Evolutionary conservation across 2,888 invertebrate species (phyloP).

Genomic region (Petrophora chlorosata): DNA sequence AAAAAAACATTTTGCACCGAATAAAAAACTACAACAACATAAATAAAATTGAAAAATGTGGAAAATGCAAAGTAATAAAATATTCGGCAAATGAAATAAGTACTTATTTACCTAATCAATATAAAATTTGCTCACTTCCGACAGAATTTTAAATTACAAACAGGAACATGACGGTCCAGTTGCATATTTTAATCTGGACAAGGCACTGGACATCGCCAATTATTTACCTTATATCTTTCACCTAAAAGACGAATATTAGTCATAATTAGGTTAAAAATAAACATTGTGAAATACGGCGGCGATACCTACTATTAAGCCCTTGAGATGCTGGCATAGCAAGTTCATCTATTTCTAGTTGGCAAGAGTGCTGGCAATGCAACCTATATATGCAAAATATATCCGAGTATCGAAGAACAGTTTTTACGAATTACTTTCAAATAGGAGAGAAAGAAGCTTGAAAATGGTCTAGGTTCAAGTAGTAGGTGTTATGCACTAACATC

Average conservation of each 20-base stretch:
- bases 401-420: too few species aligned
- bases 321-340: constrained; percentile 17
- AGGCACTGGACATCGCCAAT: constrained; percentile 7
- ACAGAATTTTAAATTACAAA: constrained; percentile 1
- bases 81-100: too few species aligned
- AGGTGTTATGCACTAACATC: too few species aligned
- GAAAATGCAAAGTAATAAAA: too few species aligned
- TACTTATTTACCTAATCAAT: too few species aligned
- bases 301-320: constrained; percentile 9
- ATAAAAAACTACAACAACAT: too few species aligned
- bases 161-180: constrained; percentile 8
- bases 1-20: too few species aligned
- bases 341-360: constrained; percentile 13
- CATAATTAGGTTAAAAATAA: constrained; percentile 17
- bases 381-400: background rate
- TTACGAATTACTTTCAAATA: background rate
- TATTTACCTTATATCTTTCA: constrained; percentile 5
- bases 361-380: background rate
- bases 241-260: constrained; percentile 7
- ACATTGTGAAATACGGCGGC: background rate
- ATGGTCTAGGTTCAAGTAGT: too few species aligned
- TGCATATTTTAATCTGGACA: constrained; percentile 9
- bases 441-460: too few species aligned
- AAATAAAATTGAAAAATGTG: too few species aligned
- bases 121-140: too few species aligned